Evolutionary conservation across 2,888 invertebrate genomes (phyloP).

Genomic region (Carterocephalus palaemon): DNA sequence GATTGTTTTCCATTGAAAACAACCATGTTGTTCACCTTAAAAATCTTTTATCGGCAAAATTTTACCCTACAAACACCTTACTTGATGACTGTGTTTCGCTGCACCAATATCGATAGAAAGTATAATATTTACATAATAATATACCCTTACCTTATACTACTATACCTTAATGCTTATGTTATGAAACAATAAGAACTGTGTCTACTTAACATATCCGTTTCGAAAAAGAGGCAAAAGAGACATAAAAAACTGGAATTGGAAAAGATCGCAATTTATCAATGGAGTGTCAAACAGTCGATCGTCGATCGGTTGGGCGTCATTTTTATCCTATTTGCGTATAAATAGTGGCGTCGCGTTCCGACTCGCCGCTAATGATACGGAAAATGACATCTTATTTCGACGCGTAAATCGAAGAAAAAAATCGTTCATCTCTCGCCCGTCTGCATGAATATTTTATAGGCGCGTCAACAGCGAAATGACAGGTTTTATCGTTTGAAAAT

Average conservation of each 20-base stretch:
- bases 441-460: conserved; percentile 79
- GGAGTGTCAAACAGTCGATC: conserved; percentile 76
- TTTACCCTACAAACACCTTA: no score
- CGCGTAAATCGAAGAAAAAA: conserved; percentile 77
- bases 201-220: not conserved
- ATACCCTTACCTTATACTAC: no score
- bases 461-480: conserved; percentile 79
- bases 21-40: no score
- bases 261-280: conserved; percentile 77
- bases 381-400: conserved; percentile 80
- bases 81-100: no score
- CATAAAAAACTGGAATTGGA: conserved; percentile 46
- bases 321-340: conserved; percentile 79
- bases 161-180: no score
- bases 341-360: conserved; percentile 74
- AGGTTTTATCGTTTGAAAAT: conserved; percentile 80
- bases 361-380: conserved; percentile 78
- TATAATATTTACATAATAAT: no score
- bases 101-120: no score
- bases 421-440: conserved; percentile 75
- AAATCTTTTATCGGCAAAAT: no score
- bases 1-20: no score
- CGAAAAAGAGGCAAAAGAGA: conserved; percentile 21
- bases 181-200: no score
- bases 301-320: conserved; percentile 75